Conservation (phyloP, 1,140 invertebrate genomes). For the Andricus grossulariae region DNA sequence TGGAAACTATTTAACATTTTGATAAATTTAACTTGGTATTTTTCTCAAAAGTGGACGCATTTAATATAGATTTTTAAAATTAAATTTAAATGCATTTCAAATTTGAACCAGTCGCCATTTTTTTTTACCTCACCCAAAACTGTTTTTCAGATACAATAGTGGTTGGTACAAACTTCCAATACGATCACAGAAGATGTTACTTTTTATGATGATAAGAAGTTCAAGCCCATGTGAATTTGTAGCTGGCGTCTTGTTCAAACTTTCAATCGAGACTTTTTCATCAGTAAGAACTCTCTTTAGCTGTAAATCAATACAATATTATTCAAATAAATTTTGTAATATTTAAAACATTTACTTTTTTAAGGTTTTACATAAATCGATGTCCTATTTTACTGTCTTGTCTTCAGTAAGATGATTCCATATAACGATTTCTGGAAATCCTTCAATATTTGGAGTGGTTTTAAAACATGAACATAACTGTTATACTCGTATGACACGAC, state of each 20-base stretch:
- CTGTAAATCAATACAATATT: neutral
- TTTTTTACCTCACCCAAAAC: neutral
- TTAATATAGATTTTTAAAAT: too few relatives aligned
- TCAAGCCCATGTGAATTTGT: constrained; percentile 1
- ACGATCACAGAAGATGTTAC: neutral
- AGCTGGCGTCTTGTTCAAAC: neutral
- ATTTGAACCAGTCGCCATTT: neutral
- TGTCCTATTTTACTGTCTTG: neutral
- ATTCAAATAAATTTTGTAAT: neutral
- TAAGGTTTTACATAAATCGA: neutral
- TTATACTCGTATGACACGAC: too few relatives aligned
- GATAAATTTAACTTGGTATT: too few relatives aligned
- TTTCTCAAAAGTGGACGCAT: too few relatives aligned
- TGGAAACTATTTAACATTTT: too few relatives aligned
- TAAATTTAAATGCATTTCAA: too few relatives aligned
- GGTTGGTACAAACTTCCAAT: neutral
- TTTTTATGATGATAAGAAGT: neutral
- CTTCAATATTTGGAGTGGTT: too few relatives aligned
- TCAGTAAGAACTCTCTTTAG: neutral
- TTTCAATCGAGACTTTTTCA: neutral
- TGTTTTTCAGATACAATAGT: neutral
- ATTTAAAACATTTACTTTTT: neutral
- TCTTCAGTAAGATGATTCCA: neutral
- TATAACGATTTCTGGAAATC: too few relatives aligned
- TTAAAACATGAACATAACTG: too few relatives aligned